A percentile compares a stretch with the other conserved stretches of the same genome.
Conservation (phyloP, 2,888 invertebrate genomes). For the Calameuta filiformis region DNA sequence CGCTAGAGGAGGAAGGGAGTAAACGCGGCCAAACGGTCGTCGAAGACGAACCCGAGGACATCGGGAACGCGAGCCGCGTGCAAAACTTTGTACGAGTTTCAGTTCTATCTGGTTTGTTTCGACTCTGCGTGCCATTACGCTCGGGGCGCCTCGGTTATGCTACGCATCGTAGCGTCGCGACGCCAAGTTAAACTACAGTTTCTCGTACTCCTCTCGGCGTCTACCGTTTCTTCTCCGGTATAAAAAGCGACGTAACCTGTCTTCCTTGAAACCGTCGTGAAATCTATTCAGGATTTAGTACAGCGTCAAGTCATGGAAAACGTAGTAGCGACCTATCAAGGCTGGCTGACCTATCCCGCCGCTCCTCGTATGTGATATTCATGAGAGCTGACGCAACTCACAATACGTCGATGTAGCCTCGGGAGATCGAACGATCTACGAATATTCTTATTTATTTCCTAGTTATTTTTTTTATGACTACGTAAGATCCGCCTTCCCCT, state of each 20-base stretch:
- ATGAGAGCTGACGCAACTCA: background rate
- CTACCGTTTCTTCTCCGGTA: background rate
- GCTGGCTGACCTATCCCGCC: conserved; percentile 1
- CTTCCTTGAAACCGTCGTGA: background rate
- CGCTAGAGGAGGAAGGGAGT: background rate
- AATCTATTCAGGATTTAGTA: background rate
- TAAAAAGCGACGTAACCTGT: background rate
- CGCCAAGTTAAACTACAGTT: background rate
- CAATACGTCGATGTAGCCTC: background rate
- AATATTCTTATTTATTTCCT: background rate
- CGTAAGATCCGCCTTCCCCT: background rate
- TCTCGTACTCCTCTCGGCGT: background rate
- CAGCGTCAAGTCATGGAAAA: background rate
- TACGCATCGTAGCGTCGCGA: background rate
- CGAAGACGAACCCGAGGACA: background rate
- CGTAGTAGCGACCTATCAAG: background rate
- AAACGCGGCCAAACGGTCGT: background rate
- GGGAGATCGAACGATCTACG: conserved; percentile 2
- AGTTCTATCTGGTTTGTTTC: background rate
- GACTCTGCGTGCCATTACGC: background rate
- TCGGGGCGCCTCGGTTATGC: background rate
- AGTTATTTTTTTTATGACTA: background rate
- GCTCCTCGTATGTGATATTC: conserved; percentile 1
- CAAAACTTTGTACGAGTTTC: background rate
- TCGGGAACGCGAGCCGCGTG: background rate